Percentiles rank a stretch among this genome's conserved stretches.
These are phyloP conservation scores for Trematocara macrostoma DNA, from an alignment of 2,113 vertebrate genomes.

Conservation along the genomic window DNA sequence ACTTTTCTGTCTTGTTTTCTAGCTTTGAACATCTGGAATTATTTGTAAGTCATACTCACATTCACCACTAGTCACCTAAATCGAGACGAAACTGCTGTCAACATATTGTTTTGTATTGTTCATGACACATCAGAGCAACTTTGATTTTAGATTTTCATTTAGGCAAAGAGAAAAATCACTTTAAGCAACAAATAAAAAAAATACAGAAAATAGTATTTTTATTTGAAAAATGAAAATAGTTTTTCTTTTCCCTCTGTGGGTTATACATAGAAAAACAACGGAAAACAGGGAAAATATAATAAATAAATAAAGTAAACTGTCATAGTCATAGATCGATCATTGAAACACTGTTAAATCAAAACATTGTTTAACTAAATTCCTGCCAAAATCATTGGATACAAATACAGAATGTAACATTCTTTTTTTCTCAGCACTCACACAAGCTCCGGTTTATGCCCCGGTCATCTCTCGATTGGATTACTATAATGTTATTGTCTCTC, in stretches of 20 bases:
- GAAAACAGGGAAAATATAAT: background rate
- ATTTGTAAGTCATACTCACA: background rate
- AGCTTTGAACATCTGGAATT: background rate
- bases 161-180: background rate
- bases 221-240: background rate
- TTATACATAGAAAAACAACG: background rate
- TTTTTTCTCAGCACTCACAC: background rate
- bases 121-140: slow-evolving; percentile 1
- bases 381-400: background rate
- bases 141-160: slow-evolving; percentile 33
- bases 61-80: background rate
- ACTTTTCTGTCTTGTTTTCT: background rate
- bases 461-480: background rate
- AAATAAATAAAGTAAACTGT: background rate
- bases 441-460: background rate
- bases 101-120: slow-evolving; percentile 17
- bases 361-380: background rate
- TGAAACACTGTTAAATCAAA: background rate
- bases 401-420: background rate
- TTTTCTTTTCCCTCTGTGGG: background rate
- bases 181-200: background rate
- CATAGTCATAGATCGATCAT: background rate
- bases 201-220: background rate
- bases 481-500: background rate
- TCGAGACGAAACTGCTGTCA: background rate